A percentile compares a stretch with the other conserved stretches of the same genome.
Conservation (phyloP, 2,888 invertebrate species). For the Drosophila neonasuta region DNA sequence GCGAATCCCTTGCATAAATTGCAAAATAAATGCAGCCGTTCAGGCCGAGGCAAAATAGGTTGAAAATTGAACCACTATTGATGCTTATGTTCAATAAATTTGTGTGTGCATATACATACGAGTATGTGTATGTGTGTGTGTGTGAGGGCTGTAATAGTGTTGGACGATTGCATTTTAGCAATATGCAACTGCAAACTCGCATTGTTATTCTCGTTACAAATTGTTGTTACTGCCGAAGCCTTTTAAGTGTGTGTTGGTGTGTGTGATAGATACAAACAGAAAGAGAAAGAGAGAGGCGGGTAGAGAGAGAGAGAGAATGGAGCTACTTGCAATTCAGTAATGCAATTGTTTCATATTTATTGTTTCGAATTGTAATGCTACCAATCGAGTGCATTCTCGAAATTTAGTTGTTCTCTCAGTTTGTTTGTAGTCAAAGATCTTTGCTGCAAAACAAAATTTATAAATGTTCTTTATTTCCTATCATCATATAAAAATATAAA, state of each 20-base stretch:
- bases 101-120: conserved; percentile 5
- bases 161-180: conserved; percentile 59
- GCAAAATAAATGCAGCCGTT: conserved; percentile 54
- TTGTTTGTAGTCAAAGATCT: no score
- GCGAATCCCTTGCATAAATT: conserved; percentile 53
- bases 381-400: conserved; percentile 19
- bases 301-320: not conserved
- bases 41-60: conserved; percentile 45
- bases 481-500: no score
- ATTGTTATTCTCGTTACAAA: conserved; percentile 55
- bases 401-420: not conserved
- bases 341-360: conserved; percentile 68
- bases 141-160: conserved; percentile 51
- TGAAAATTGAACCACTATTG: conserved; percentile 65
- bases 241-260: conserved; percentile 14
- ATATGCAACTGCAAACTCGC: conserved; percentile 50
- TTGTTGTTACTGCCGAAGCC: conserved; percentile 39
- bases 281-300: not conserved
- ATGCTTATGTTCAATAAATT: conserved; percentile 48
- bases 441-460: not conserved
- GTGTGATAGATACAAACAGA: not conserved
- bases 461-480: no score
- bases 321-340: conserved; percentile 16
- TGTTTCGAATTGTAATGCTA: conserved; percentile 54
- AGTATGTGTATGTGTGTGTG: conserved; percentile 22